Evolutionary conservation across 1,140 invertebrate species (phyloP).

Genomic region (Zaprionus tsacasi): DNA sequence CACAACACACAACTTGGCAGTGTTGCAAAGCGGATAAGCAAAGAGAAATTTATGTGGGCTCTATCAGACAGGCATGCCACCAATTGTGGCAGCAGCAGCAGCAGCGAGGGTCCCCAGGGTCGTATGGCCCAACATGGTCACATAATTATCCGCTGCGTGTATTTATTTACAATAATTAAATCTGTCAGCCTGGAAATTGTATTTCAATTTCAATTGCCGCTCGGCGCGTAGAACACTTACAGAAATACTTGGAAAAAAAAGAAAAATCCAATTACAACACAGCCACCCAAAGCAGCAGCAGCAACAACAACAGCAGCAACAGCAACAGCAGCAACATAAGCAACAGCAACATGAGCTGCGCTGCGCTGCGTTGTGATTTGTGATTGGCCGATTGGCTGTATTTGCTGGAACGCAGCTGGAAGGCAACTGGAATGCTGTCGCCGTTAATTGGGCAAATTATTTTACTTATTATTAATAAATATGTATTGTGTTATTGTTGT

Average conservation of each 20-base stretch:
- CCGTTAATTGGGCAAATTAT: conserved; percentile 77
- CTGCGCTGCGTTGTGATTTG: conserved; percentile 49
- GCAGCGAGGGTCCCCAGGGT: conserved; percentile 16
- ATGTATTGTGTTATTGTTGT: conserved; percentile 68
- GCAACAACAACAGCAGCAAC: conserved; percentile 15
- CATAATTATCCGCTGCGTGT: conserved; percentile 58
- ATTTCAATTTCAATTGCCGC: conserved; percentile 56
- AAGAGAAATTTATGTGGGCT: conserved; percentile 6
- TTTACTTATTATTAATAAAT: conserved; percentile 78
- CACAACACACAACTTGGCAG: not conserved
- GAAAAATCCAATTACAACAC: conserved; percentile 39
- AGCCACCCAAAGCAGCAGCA: conserved; percentile 5
- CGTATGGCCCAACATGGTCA: conserved; percentile 30
- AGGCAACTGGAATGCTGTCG: conserved; percentile 61
- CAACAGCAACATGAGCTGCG: conserved; percentile 6
- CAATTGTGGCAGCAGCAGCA: conserved; percentile 22
- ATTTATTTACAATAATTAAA: conserved; percentile 75
- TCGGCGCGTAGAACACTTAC: conserved; percentile 31
- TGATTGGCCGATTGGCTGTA: conserved; percentile 33
- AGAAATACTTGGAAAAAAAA: conserved; percentile 38
- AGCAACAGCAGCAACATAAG: too few species aligned
- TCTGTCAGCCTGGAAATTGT: conserved; percentile 66
- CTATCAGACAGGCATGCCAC: not conserved
- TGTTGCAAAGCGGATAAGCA: not conserved
- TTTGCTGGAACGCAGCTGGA: conserved; percentile 29